phyloP scores from a whole-genome alignment of 2,113 vertebrate genomes.

The Ptilonorhynchus violaceus region DNA sequence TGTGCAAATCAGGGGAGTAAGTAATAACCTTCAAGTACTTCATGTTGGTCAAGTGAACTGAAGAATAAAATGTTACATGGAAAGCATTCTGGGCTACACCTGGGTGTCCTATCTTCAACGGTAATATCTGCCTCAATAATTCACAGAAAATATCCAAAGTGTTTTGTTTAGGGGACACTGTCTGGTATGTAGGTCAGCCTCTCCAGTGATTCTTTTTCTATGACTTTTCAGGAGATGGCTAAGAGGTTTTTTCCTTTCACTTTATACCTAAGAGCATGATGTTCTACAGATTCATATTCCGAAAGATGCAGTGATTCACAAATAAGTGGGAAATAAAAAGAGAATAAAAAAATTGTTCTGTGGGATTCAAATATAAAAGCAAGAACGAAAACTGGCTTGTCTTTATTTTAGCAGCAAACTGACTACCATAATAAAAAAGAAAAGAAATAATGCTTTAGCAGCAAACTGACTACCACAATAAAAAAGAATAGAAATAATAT shows the following conservation, averaged over 20 bases:
- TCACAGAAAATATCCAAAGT: not conserved
- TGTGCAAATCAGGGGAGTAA: not conserved
- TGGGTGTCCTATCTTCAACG: not conserved
- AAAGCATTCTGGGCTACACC: not conserved
- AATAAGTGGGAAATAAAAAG: not conserved
- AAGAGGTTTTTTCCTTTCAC: not conserved
- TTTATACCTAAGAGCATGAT: not conserved
- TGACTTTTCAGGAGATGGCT: not conserved
- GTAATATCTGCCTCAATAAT: not conserved
- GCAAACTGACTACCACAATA: not conserved
- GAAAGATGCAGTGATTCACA: conserved; percentile 38
- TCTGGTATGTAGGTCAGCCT: not conserved
- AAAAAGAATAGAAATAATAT: conserved; percentile 23
- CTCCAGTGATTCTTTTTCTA: not conserved
- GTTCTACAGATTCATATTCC: not conserved
- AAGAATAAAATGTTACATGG: not conserved
- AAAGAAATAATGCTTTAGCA: conserved; percentile 21
- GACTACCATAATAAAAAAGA: not conserved
- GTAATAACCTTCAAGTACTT: not conserved
- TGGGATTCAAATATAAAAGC: not conserved
- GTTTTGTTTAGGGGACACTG: not conserved
- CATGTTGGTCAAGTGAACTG: not conserved
- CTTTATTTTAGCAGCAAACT: conserved; percentile 22
- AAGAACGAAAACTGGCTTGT: not conserved
- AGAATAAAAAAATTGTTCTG: not conserved